A percentile compares a stretch with the other conserved stretches of the same genome.
phyloP scores from a whole-genome alignment of 2,797 vertebrate genomes.

The Chloroceryle amazona region DNA sequence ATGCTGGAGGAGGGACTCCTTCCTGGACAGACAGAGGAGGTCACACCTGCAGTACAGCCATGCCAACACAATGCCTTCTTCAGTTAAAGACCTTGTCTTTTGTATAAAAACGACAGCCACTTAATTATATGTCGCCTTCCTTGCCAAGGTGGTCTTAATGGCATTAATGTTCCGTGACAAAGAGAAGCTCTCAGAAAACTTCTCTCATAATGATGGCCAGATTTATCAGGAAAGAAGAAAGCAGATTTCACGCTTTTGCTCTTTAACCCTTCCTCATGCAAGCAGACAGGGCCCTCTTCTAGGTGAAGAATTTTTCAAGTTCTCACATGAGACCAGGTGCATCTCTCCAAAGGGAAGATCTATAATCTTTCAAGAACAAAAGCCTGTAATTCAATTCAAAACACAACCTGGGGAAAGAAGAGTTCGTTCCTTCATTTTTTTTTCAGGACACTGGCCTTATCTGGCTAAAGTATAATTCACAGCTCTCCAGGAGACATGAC shows the following conservation, averaged over 20 bases:
- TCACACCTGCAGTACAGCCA: background rate
- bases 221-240: constrained; percentile 23
- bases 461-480: background rate
- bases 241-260: constrained; percentile 9
- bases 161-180: constrained; percentile 54
- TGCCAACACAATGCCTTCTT: background rate
- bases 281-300: background rate
- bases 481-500: background rate
- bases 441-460: background rate
- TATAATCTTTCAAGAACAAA: background rate
- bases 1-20: background rate
- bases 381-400: background rate
- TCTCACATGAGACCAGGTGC: background rate
- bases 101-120: constrained; percentile 55
- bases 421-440: background rate
- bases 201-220: background rate
- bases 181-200: constrained; percentile 18
- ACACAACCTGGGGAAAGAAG: background rate
- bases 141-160: constrained; percentile 61
- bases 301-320: background rate
- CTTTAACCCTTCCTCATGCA: constrained; percentile 10
- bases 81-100: background rate
- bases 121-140: constrained; percentile 32
- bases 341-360: background rate
- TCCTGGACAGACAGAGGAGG: background rate